phyloP scores from a whole-genome alignment of 2,888 invertebrate species.

The Taphrorychus bicolor region DNA sequence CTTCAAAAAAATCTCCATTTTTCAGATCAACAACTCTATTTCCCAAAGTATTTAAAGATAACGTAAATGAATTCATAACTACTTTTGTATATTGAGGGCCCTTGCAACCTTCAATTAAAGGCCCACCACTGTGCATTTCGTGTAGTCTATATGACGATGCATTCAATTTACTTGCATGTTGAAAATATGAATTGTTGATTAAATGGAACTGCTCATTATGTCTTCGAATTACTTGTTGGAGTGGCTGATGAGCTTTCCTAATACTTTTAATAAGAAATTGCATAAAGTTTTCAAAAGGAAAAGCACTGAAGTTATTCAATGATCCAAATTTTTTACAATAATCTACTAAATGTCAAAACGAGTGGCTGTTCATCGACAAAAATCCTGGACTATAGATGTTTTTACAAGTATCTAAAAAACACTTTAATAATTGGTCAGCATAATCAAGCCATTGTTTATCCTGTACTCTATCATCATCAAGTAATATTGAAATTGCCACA shows the following conservation, averaged over 20 bases:
- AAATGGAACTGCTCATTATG: background rate
- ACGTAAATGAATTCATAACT: too few relatives aligned
- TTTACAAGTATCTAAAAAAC: background rate
- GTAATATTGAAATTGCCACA: constrained; percentile 9
- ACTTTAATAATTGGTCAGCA: background rate
- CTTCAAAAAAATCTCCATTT: too few relatives aligned
- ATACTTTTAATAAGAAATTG: background rate
- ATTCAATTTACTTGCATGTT: too few relatives aligned
- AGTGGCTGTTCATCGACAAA: background rate
- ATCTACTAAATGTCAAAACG: background rate
- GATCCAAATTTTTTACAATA: background rate
- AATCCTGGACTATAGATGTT: background rate
- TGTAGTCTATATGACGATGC: too few relatives aligned
- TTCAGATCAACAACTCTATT: too few relatives aligned
- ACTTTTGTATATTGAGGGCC: too few relatives aligned
- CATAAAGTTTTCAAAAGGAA: constrained; percentile 5
- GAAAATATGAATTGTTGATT: too few relatives aligned
- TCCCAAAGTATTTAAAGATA: too few relatives aligned
- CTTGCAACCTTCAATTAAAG: too few relatives aligned
- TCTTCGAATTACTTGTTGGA: background rate
- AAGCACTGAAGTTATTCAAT: constrained; percentile 7
- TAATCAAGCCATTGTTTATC: constrained; percentile 6
- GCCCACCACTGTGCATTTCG: too few relatives aligned
- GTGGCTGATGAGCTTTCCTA: background rate
- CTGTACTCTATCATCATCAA: background rate